phyloP scores from a whole-genome alignment of 2,113 vertebrate species.

The Pelodiscus sinensis region DNA sequence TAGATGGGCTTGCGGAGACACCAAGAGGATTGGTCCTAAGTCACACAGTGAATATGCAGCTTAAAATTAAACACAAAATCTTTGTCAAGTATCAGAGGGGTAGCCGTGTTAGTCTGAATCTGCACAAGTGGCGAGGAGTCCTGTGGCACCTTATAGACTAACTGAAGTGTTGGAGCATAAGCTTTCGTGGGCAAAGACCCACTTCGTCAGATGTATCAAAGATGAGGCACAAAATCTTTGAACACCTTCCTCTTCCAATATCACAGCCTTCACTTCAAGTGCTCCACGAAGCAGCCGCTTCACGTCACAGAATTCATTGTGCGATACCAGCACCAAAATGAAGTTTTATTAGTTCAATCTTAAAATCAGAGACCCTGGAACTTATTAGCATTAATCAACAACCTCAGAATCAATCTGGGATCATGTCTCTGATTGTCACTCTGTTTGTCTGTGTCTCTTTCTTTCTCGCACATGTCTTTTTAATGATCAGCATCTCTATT shows the following conservation, averaged over 20 bases:
- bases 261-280: not conserved
- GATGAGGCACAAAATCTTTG: not conserved
- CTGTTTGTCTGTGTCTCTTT: not conserved
- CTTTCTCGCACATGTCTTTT: not conserved
- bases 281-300: not conserved
- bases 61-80: not conserved
- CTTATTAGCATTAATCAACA: not conserved
- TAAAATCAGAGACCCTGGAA: not conserved
- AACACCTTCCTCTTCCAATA: not conserved
- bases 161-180: no score
- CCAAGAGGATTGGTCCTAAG: not conserved
- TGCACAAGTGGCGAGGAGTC: no score
- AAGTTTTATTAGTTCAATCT: not conserved
- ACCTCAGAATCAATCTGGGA: not conserved
- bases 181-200: no score
- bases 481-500: not conserved
- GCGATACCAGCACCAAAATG: not conserved
- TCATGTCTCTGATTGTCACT: not conserved
- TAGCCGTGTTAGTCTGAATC: no score
- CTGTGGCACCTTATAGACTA: no score
- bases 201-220: no score
- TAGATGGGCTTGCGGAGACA: not conserved
- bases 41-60: not conserved
- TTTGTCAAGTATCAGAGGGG: no score
- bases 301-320: not conserved